Conservation (phyloP, 2,888 invertebrate species). For the Diplazon laetatorius region DNA sequence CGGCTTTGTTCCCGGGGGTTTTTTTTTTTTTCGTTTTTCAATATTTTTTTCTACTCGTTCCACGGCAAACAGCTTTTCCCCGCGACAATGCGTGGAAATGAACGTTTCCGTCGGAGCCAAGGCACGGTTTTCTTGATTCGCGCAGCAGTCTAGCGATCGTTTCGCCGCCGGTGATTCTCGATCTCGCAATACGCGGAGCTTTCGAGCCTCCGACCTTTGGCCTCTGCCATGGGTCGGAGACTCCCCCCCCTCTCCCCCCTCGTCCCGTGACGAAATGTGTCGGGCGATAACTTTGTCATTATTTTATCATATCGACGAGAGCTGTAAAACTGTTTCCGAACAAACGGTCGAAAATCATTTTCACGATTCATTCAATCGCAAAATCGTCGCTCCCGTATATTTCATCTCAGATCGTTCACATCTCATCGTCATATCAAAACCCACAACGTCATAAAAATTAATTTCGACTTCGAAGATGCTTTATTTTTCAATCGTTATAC, state of each 20-base stretch:
- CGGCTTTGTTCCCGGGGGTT: constrained; percentile 61
- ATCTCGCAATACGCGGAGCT: constrained; percentile 48
- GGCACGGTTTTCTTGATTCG: constrained; percentile 3
- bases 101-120: constrained; percentile 20
- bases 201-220: no score
- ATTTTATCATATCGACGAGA: background rate
- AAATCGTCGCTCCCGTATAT: constrained; percentile 3
- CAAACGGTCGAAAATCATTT: background rate
- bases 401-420: background rate
- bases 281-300: constrained; percentile 13
- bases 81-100: constrained; percentile 9
- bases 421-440: constrained; percentile 17
- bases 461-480: background rate
- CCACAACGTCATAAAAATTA: constrained; percentile 1
- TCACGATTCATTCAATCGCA: background rate
- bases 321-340: background rate
- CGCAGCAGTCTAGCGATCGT: constrained; percentile 17
- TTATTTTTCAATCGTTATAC: constrained; percentile 56
- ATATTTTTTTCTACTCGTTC: constrained; percentile 6
- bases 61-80: constrained; percentile 14
- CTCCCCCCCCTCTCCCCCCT: no score
- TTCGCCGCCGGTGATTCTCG: constrained; percentile 30
- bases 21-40: constrained; percentile 39
- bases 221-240: no score
- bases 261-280: background rate